Percentiles rank a stretch among this genome's conserved stretches.
Conservation (phyloP, 2,888 invertebrate genomes). For the Aphodius sticticus region DNA sequence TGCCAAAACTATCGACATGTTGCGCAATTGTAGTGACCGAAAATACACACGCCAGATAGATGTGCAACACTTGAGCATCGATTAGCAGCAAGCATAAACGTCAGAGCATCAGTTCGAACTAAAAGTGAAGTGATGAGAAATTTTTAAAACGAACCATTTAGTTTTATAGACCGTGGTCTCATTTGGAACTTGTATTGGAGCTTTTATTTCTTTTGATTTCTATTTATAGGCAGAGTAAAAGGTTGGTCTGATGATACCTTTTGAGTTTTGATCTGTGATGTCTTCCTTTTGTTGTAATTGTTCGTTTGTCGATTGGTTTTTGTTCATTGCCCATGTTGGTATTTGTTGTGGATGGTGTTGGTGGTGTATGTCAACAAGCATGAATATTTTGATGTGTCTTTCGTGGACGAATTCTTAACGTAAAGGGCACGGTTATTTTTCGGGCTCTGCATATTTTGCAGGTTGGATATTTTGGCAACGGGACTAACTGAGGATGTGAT, state of each 20-base stretch:
- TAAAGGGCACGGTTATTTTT: conserved; percentile 4
- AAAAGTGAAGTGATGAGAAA: neutral
- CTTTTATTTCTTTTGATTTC: neutral
- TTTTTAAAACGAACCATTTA: neutral
- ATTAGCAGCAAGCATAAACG: neutral
- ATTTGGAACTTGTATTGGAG: too few relatives aligned
- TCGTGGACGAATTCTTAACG: neutral
- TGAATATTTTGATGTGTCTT: neutral
- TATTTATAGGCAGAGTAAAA: neutral
- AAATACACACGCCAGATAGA: conserved; percentile 48
- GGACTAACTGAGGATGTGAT: neutral
- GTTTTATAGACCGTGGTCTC: too few relatives aligned
- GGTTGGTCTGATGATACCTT: neutral
- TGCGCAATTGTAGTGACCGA: conserved; percentile 48
- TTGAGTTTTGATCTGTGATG: neutral
- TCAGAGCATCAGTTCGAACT: neutral
- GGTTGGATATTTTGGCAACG: neutral
- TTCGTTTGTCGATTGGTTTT: neutral
- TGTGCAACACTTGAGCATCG: neutral
- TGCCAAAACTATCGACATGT: conserved; percentile 47
- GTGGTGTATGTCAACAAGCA: neutral
- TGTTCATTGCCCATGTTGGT: neutral
- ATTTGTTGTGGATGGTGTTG: neutral
- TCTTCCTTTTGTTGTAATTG: neutral
- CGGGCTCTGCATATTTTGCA: neutral